These are phyloP conservation scores for Pteria penguin DNA, from an alignment of 2,888 invertebrate genomes.

Conservation along the genomic window DNA sequence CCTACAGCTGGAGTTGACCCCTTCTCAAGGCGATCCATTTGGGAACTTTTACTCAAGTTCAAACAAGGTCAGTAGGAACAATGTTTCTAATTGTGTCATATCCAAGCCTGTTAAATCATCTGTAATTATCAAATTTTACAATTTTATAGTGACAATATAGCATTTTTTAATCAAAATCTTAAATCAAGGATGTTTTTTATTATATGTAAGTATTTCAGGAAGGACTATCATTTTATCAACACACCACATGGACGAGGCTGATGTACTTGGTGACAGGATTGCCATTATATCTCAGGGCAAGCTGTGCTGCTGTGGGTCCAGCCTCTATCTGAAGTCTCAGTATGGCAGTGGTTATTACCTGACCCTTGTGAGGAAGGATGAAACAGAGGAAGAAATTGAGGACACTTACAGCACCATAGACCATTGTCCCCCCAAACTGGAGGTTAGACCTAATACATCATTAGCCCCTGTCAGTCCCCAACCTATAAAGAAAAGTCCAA, in stretches of 20 bases:
- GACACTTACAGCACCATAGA: constrained; percentile 1
- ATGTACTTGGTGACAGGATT: constrained; percentile 81
- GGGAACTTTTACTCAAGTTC: constrained; percentile 87
- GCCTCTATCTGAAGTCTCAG: constrained; percentile 81
- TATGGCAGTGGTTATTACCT: constrained; percentile 83
- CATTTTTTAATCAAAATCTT: no score
- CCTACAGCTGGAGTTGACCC: constrained; percentile 93
- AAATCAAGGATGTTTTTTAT: neutral
- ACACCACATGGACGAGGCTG: constrained; percentile 86
- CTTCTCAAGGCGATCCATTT: constrained; percentile 88
- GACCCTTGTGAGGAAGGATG: constrained; percentile 74
- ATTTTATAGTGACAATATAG: no score
- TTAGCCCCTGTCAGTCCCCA: constrained; percentile 1
- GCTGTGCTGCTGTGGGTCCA: constrained; percentile 80
- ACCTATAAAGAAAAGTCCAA: constrained; percentile 2
- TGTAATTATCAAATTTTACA: no score
- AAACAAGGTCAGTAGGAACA: no score
- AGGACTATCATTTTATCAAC: constrained; percentile 82
- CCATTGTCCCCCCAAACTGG: neutral
- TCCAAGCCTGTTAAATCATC: no score
- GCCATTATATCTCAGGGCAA: constrained; percentile 81
- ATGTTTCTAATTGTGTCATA: no score
- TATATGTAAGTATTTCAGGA: constrained; percentile 47
- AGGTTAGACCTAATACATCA: neutral
- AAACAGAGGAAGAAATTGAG: constrained; percentile 3